Evolutionary conservation across 1,140 invertebrate genomes (phyloP), one percentile per base, ranked within the genome.

Genomic region (Caenorhabditis remanei): DNA sequence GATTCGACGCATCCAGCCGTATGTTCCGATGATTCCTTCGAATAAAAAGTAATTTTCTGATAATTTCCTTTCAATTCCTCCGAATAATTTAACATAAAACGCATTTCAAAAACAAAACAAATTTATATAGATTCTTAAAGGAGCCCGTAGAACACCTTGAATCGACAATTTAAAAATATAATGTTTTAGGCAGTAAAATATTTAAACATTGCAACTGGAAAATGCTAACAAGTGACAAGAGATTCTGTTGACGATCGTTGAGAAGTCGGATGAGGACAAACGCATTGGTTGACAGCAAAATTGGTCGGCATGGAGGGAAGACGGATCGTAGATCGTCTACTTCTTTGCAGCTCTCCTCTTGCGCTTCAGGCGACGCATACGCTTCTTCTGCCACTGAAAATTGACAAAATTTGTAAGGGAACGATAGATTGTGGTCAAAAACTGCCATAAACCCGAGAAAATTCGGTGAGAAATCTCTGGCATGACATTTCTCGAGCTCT

Each of bases 281-380:
- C 58, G 41, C 56, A 21, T 32, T n/a, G 55, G 16, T 41, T 84
- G 32, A 46, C 82, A 61, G 53, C 24, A 84, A 58, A n/a, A 46
- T 43, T 61, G 82, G 58, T 19, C 53, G 24, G 40, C 43, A 58
- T 58, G 0, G 32, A 2, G 32, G 32, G 85, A 14, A 83, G 41
- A 56, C 43, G 75, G 19, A 82, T 32, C 43, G 32, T n/a, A 75
- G 71, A 7, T 79, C 19, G 75, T 58, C 24, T 87, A 87, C 82
- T 87, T 87, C 86, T 87, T 87, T 82, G 84, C 75, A 46, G 79
- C 79, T 87, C 86, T 87, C 61, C 86, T 87, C 82, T 87, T 87
- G 61, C 86, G 79, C 86, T 87, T 87, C 86, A 87, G 86, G 67
- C 86, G 86, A 84, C 86, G 86, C 86, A 87, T 87, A 67, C 86